Percentiles rank a stretch among this genome's conserved stretches.
phyloP scores from a whole-genome alignment of 2,888 invertebrate genomes.

The Rhagium mordax region DNA sequence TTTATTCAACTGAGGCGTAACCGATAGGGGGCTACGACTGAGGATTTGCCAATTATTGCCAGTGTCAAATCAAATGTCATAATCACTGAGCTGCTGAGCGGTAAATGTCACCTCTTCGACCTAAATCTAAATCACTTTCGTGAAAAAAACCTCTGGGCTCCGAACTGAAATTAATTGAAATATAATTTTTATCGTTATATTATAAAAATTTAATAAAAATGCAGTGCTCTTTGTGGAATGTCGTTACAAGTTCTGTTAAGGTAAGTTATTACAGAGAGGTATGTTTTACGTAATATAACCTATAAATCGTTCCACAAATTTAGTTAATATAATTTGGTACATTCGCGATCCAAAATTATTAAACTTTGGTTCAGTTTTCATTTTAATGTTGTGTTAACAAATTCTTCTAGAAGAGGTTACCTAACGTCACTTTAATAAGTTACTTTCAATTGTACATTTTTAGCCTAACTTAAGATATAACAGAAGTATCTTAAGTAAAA shows the following conservation, averaged over 20 bases:
- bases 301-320: slow-evolving; percentile 38
- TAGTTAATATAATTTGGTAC: background rate
- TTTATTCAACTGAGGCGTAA: no score
- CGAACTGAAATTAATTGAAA: background rate
- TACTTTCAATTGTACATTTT: slow-evolving; percentile 37
- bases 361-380: no score
- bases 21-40: no score
- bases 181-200: background rate
- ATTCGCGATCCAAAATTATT: no score
- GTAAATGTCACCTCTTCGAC: slow-evolving; percentile 16
- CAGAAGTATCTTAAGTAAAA: slow-evolving; percentile 63
- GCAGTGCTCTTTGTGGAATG: slow-evolving; percentile 71
- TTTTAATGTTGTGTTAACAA: no score
- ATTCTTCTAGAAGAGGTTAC: background rate
- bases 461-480: slow-evolving; percentile 52
- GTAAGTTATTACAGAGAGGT: slow-evolving; percentile 64
- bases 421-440: slow-evolving; percentile 7
- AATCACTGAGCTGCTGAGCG: no score
- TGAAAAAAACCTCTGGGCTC: background rate
- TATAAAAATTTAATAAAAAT: slow-evolving; percentile 59
- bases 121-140: background rate
- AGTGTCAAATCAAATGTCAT: slow-evolving; percentile 4
- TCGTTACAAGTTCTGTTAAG: slow-evolving; percentile 68
- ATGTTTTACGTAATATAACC: slow-evolving; percentile 65
- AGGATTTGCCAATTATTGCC: no score